Base-by-base conservation (phyloP, 1,140 invertebrate species). In the Cecropterus lyciades region DNA sequence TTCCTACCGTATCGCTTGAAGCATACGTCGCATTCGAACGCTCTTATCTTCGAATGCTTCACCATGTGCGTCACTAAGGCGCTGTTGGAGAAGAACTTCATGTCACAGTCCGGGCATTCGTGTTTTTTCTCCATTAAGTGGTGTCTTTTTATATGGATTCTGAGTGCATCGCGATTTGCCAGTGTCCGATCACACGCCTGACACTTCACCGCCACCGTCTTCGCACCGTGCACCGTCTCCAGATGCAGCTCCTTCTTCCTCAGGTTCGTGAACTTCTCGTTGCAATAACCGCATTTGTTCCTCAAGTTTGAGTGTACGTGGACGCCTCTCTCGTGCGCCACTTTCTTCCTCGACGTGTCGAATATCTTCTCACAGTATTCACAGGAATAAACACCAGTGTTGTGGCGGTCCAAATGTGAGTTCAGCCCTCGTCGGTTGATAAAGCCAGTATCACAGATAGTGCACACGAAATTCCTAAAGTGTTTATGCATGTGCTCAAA, bases 1-100 rank as follows among this genome's bases (percentile, higher is more conserved):
- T 70, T 73, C 43, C 71, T 73, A 0, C 57, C 71, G 20, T 70
- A 73, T 10, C 48, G 27, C 48, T 70, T 73, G 11, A 51, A 45
- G 14, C 70, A 73, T 3, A 73, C 46, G 3, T 73, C 57, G 42
- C 70, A 73, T 24, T 66, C 43, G 20, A 69, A 69, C 7, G 62
- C 53, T 5, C 43, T 16, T 9, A 60, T 9, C 27, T 60, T 60
- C 6, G 57, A 49, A 77, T 97, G 96, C 0, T 94, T 95, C 0
- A 95, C 93, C 64, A 94, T 92, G 75, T 97, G 96, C 8, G 95
- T 91, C 6, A 95, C 91, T 24, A 96, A 79, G 76, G 95, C 94
- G 68, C 95, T 95, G 65, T 95, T 95, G 0, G 94, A 92, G 70
- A 94, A 95, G 73, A 96, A 97, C 0, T 94, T 92, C 77, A 96